A percentile compares a stretch with the other conserved stretches of the same genome.
These are phyloP conservation scores for Cheilosia scutellata DNA, from an alignment of 2,888 invertebrate species.

Conservation along the genomic window DNA sequence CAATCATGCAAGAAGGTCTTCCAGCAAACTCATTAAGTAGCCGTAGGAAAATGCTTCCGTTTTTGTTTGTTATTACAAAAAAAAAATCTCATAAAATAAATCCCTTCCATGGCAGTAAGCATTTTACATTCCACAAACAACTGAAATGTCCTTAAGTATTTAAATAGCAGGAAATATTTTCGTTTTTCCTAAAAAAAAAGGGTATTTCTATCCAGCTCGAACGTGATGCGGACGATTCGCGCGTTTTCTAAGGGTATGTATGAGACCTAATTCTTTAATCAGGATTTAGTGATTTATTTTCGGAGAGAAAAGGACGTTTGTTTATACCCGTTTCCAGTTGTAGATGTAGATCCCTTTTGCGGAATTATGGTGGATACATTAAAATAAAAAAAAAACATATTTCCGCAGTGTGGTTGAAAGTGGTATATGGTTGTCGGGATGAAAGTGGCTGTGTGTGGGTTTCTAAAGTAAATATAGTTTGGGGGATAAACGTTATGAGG, in stretches of 20 bases:
- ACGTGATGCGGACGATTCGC: constrained; percentile 7
- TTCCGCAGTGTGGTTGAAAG: not conserved
- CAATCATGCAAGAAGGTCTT: constrained; percentile 1
- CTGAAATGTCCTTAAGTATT: constrained; percentile 3
- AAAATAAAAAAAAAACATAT: not conserved
- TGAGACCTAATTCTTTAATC: constrained; percentile 30
- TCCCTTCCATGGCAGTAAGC: constrained; percentile 13
- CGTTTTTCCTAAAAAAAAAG: not conserved
- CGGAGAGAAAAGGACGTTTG: constrained; percentile 3
- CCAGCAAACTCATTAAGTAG: constrained; percentile 5
- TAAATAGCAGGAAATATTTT: constrained; percentile 1
- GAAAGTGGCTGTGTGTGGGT: too few relatives aligned
- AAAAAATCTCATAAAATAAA: constrained; percentile 5
- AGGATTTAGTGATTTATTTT: constrained; percentile 41
- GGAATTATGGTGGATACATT: not conserved
- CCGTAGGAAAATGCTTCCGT: too few relatives aligned
- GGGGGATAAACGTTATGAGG: too few relatives aligned
- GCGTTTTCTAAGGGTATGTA: not conserved
- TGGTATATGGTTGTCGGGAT: too few relatives aligned
- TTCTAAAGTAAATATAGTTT: too few relatives aligned
- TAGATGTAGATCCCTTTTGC: not conserved
- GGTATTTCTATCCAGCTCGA: constrained; percentile 4
- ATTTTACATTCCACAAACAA: constrained; percentile 25
- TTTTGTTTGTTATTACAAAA: too few relatives aligned
- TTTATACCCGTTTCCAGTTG: not conserved